Evolutionary conservation across 2,797 vertebrate species (phyloP).

Genomic region (Oreortyx pictus): DNA sequence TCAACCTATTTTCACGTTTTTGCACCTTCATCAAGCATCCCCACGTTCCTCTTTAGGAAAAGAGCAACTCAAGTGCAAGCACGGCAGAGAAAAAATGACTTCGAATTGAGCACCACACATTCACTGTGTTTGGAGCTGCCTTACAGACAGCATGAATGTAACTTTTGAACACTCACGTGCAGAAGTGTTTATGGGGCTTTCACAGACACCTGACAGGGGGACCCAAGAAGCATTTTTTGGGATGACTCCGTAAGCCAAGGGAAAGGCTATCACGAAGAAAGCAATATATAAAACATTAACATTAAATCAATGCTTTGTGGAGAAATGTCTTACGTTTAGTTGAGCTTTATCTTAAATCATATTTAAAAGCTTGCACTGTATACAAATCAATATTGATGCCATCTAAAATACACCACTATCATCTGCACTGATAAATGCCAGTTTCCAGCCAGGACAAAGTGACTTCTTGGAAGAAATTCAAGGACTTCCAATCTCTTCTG

Average conservation of each 20-base stretch:
- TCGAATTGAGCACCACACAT: background rate
- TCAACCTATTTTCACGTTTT: background rate
- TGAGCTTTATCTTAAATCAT: slow-evolving; percentile 70
- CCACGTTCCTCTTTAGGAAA: background rate
- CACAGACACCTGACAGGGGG: background rate
- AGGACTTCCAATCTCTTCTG: slow-evolving; percentile 69
- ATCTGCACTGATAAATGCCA: slow-evolving; percentile 59
- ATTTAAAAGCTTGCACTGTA: slow-evolving; percentile 60
- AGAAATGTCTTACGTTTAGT: slow-evolving; percentile 59
- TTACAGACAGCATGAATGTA: background rate
- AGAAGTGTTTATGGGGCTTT: background rate
- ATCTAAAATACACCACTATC: slow-evolving; percentile 65
- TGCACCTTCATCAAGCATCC: background rate
- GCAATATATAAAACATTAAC: slow-evolving; percentile 23
- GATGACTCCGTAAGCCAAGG: background rate
- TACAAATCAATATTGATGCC: slow-evolving; percentile 72
- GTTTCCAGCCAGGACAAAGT: slow-evolving; percentile 70
- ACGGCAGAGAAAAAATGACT: background rate
- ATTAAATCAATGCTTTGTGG: slow-evolving; percentile 61
- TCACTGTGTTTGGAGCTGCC: background rate
- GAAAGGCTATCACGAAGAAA: slow-evolving; percentile 3
- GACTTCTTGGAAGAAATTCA: slow-evolving; percentile 72
- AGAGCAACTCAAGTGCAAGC: background rate
- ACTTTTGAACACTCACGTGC: background rate
- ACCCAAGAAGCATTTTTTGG: background rate